Evolutionary conservation across 1,140 invertebrate species (phyloP), one percentile per base, ranked within the genome.

Genomic region (Ceratina japonica): DNA sequence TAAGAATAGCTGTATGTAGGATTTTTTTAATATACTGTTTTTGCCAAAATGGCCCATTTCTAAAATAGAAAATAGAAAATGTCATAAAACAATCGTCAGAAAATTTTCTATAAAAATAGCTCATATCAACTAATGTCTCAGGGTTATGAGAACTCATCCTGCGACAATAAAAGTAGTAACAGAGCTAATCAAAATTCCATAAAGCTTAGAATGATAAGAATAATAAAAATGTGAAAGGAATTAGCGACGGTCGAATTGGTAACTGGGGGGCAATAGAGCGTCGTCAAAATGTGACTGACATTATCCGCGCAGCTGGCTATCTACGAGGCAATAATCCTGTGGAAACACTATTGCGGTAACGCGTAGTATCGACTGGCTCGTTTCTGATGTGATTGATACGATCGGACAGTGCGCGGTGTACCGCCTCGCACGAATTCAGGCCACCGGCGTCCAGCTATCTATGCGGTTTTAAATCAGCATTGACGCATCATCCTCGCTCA

Each of bases 311-410:
- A 2, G n/a, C 24, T 22, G 4, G 51, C 51, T 58, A 44, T 44
- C 37, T 44, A 70, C 52, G 66, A 56, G 51, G 66, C 66, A 70
- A 70, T 70, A 70, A 70, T 56, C 66, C 27, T 22, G 52, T 56
- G 66, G 51, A 70, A 31, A 70, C 52, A 31, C 52, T 54, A 56
- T 70, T 70, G 52, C 49, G 66, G 66, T 69, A 27, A 69, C 51
- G 24, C 66, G 66, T 54, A 69, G 49, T 31, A 56, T 70, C 52
- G 66, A 70, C 66, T 56, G 18, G 49, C 52, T 58, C 52, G 51
- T 70, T 70, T 56, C 66, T 70, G 24, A 37, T 70, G 24, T 56
- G 66, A 70, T 70, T 37, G 66, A 70, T 70, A 70, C 52, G 66
- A 56, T 56, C 66, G 27, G 54, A 70, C 49, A 69, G 66, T 0